Percentiles rank a stretch among this genome's conserved stretches.
These are phyloP conservation scores for Leucopternis melanops DNA, from an alignment of 2,113 vertebrate species.

Conservation along the genomic window DNA sequence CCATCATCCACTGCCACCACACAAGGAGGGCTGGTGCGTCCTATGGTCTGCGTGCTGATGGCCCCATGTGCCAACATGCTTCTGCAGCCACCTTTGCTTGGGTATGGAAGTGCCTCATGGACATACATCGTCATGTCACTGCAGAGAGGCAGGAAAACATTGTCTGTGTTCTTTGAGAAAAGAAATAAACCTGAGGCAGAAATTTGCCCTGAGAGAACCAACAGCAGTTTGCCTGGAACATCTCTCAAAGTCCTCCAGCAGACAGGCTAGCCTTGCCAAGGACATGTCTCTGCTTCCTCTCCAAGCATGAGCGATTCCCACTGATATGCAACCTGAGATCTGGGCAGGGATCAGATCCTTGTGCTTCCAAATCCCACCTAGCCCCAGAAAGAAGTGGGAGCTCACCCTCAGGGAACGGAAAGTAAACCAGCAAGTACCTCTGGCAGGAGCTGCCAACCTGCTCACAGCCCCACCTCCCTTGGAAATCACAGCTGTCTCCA, in stretches of 20 bases:
- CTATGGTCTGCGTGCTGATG: accelerated
- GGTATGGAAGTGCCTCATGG: neutral
- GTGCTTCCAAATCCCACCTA: neutral
- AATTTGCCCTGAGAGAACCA: neutral
- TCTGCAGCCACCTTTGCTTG: neutral
- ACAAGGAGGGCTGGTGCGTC: accelerated
- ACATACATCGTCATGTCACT: accelerated
- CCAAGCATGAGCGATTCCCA: neutral
- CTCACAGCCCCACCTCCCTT: neutral
- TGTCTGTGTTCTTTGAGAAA: neutral
- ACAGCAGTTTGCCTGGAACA: neutral
- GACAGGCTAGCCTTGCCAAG: neutral
- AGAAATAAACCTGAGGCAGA: slow-evolving; percentile 3
- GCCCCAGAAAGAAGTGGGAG: neutral
- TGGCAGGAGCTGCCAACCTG: neutral
- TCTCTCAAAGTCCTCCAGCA: neutral
- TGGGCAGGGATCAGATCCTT: neutral
- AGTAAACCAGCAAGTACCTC: neutral
- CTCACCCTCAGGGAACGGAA: neutral
- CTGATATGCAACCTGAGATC: neutral
- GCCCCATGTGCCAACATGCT: neutral
- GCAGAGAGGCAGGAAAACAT: neutral
- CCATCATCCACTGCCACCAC: neutral
- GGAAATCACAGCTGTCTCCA: neutral
- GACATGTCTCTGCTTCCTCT: neutral